Evolutionary conservation across 2,888 invertebrate genomes (phyloP).

Genomic region (Orthonevra nobilis): DNA sequence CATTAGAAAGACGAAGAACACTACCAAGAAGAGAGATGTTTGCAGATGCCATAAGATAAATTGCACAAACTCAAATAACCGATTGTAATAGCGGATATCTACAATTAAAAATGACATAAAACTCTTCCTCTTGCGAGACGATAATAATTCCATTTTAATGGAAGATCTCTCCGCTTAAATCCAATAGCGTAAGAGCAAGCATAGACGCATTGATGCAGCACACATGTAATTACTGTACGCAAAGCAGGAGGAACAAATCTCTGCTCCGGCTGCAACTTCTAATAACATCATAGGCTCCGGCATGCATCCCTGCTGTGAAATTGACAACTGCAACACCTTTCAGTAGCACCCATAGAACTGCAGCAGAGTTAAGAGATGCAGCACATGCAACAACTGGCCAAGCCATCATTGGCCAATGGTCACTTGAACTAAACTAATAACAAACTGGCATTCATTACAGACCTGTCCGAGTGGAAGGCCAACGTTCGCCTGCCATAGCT

Average conservation of each 20-base stretch:
- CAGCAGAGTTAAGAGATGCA: constrained; percentile 7
- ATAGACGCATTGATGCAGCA: constrained; percentile 38
- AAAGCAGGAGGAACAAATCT: constrained; percentile 58
- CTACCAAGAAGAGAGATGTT: constrained; percentile 33
- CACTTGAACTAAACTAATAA: constrained; percentile 66
- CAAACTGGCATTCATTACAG: constrained; percentile 67
- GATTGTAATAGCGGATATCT: constrained; percentile 70
- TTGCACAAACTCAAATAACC: constrained; percentile 68
- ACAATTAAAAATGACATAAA: constrained; percentile 69
- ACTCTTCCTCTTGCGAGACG: constrained; percentile 30
- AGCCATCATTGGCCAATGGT: constrained; percentile 47
- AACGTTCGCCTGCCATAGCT: constrained; percentile 40
- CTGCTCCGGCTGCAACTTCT: constrained; percentile 19
- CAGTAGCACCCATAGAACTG: constrained; percentile 22
- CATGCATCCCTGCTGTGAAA: constrained; percentile 64
- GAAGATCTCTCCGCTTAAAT: no score
- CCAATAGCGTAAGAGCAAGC: no score
- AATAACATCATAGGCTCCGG: constrained; percentile 49
- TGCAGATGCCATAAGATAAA: constrained; percentile 60
- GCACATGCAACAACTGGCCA: not conserved
- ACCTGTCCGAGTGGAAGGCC: constrained; percentile 59
- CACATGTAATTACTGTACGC: constrained; percentile 59
- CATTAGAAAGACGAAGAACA: constrained; percentile 51
- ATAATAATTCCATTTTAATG: constrained; percentile 60
- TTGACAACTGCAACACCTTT: constrained; percentile 70